Evolutionary conservation across 2,797 vertebrate species (phyloP), one percentile per base, ranked within the genome.

Genomic region (Pteropus rufus): DNA sequence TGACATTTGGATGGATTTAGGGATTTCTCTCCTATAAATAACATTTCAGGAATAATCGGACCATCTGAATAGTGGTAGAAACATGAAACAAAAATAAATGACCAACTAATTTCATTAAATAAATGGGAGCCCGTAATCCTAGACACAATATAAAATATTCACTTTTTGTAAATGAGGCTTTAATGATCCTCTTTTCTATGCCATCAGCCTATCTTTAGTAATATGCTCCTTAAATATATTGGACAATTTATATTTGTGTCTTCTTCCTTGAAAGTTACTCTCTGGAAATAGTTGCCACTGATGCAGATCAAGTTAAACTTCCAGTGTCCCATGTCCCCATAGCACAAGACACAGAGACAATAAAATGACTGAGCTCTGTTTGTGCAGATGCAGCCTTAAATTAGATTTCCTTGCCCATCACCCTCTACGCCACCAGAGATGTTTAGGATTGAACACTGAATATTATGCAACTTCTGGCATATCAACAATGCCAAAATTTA

Each of bases 41-140:
- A 80, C 67, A 31, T 64, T 81, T 87, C 34, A 36, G 52, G 31
- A 89, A 56, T 64, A 65, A 64, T 77, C 29, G 85, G 7, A 82
- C 44, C 54, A 91, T 83, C 70, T 82, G n/a, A 97, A 64, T 86
- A 31, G 73, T 72, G 21, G 41, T 36, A 91, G 44, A 92, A 82
- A 77, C 5, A 67, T 23, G 4, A 84, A 85, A 58, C 15, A 84
- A 80, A 86, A 88, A 64, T 49, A 23, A 82, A 70, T 67, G n/a
- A 84, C 2, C 24, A 86, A 89, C 60, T 62, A 65, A 62, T 60
- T 89, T 39, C 3, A 60, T 85, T 69, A 73, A 80, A 91, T 90
- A 67, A 72, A 26, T 31, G 76, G 44, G 34, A 79, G 5, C 6
- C 19, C 26, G 58, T 39, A 80, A 91, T 75, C 18, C 3, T 84